phyloP scores from a whole-genome alignment of 2,797 vertebrate genomes.

The Phalanger gymnotis region DNA sequence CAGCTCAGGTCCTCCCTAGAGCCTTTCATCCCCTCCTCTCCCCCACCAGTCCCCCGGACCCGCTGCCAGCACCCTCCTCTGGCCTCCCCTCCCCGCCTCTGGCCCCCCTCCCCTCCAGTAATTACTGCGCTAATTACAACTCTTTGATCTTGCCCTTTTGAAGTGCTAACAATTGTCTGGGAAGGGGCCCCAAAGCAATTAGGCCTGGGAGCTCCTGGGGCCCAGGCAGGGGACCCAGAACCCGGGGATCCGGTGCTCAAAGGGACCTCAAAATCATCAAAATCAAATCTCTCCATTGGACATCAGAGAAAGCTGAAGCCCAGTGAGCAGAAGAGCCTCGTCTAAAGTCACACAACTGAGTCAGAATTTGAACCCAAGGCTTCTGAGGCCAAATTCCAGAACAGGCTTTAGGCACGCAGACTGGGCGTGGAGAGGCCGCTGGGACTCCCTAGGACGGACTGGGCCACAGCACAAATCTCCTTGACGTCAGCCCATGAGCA shows the following conservation, averaged over 20 bases:
- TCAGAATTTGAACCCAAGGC: background rate
- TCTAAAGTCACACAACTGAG: background rate
- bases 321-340: background rate
- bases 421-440: background rate
- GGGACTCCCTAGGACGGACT: no score
- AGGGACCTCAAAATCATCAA: background rate
- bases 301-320: no score
- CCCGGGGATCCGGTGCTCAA: background rate
- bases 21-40: constrained; percentile 46
- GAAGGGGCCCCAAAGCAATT: constrained; percentile 61
- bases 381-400: background rate
- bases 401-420: background rate
- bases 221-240: background rate
- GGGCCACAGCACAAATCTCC: background rate
- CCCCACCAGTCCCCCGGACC: constrained; percentile 6
- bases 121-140: constrained; percentile 74
- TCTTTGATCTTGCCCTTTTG: constrained; percentile 75
- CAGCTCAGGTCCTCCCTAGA: background rate
- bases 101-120: constrained; percentile 45
- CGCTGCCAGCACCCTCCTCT: constrained; percentile 50
- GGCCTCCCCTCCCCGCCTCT: constrained; percentile 56
- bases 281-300: background rate
- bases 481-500: no score
- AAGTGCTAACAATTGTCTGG: constrained; percentile 21
- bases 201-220: constrained; percentile 53